A percentile compares a stretch with the other conserved stretches of the same genome.
These are phyloP conservation scores for Sylvicola cinctus DNA, from an alignment of 2,888 invertebrate species.

Conservation along the genomic window DNA sequence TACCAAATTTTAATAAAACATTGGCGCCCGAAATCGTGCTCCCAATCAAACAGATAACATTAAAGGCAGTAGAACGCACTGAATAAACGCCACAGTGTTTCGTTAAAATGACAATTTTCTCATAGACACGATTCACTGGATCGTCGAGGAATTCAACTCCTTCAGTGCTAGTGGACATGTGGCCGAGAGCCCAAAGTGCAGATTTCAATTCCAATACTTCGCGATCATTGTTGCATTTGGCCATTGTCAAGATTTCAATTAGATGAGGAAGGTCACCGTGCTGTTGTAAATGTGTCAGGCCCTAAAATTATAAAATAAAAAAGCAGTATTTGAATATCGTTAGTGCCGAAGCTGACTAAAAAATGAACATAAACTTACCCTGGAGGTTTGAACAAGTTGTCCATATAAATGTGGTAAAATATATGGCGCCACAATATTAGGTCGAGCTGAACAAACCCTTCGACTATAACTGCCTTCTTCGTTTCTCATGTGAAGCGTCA, in stretches of 20 bases:
- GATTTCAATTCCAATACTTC: constrained; percentile 65
- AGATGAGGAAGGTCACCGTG: constrained; percentile 17
- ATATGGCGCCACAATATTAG: constrained; percentile 28
- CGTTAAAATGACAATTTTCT: constrained; percentile 40
- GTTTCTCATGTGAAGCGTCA: constrained; percentile 64
- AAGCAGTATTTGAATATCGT: no score
- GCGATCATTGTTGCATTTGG: constrained; percentile 38
- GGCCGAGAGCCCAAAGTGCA: constrained; percentile 76
- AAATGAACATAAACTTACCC: constrained; percentile 11
- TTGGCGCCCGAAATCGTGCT: constrained; percentile 71
- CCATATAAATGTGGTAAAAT: constrained; percentile 61
- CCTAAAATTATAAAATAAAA: constrained; percentile 10
- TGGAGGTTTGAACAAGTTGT: constrained; percentile 51
- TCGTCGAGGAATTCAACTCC: constrained; percentile 53
- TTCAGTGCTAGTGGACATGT: constrained; percentile 53
- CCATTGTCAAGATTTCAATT: constrained; percentile 20
- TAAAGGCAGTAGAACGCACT: constrained; percentile 75
- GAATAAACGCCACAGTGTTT: constrained; percentile 69
- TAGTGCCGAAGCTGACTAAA: no score
- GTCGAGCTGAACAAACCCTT: constrained; percentile 37
- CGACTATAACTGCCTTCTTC: constrained; percentile 58
- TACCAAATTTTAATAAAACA: constrained; percentile 46
- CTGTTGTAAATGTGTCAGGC: constrained; percentile 19
- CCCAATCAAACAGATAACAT: constrained; percentile 66
- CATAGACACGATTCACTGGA: constrained; percentile 15